Conservation (phyloP, 1,140 invertebrate genomes). For the Penaeus indicus region DNA sequence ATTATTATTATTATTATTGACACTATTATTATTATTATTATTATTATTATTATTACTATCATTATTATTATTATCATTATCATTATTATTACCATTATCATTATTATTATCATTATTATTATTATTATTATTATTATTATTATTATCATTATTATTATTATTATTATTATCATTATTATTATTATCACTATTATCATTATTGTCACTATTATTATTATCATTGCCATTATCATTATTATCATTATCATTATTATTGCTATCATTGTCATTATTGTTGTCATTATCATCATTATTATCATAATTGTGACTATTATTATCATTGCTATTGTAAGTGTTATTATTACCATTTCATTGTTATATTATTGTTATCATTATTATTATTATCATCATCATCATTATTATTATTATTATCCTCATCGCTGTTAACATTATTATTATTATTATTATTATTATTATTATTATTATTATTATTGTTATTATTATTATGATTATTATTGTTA, state of each 20-base stretch:
- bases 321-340: background rate
- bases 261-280: no score
- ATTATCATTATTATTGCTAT: no score
- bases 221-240: background rate
- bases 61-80: no score
- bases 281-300: background rate
- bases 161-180: constrained; percentile 10
- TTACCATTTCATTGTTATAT: background rate
- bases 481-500: no score
- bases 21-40: no score
- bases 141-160: background rate
- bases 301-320: background rate
- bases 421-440: no score
- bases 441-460: no score
- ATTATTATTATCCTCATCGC: no score
- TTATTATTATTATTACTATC: no score
- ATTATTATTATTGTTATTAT: no score
- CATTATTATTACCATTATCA: no score
- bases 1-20: background rate
- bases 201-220: background rate
- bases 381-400: background rate
- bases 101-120: background rate
- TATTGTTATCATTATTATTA: background rate
- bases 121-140: background rate
- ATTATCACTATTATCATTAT: background rate